Evolutionary conservation across 2,888 invertebrate genomes (phyloP), one percentile per base, ranked within the genome.

Genomic region (Eilema depressum): DNA sequence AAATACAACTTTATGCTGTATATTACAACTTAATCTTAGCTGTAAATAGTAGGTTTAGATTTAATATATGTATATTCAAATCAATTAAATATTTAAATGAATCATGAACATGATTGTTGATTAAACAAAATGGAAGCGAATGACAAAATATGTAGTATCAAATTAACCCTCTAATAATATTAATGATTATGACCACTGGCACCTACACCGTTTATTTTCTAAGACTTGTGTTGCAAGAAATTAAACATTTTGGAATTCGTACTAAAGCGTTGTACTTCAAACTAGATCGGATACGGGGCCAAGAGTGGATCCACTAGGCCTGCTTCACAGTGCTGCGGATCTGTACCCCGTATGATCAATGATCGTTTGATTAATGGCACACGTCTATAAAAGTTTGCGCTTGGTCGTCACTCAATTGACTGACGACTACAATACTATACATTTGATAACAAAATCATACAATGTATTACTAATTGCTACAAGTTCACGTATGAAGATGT

Each of bases 21-120:
- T 85, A 81, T 88, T 93, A 92, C 86, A 90, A 89, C 86, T 89
- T 93, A 93, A 87, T 74, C 90, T 93, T 93, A 94, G 70, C 89
- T 79, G 88, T 92, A 92, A 88, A 92, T 93, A 93, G 91, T 94
- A 92, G 89, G 83, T 90, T 90, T 91, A 92, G 85, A 88, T 85
- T 86, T 89, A 87, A 86, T 87, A 88, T 77, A 86, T 88, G 88
- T 84, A 87, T 86, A 86, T 85, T 80, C 71, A 80, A 79, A 79
- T 79, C 65, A 78, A 82, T 82, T 80, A 87, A 84, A 87, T 86
- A 88, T 84, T 88, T 80, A 82, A 83, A 85, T 81, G 82, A 79
- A 84, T 83, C 83, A 84, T 86, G 82, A 79, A 84, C 83, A 84
- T 86, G 82, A 79, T 84, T 79, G 74, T 85, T 78, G 80, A 84